phyloP scores from a whole-genome alignment of 2,113 vertebrate genomes.

The Chlorocebus sabaeus region DNA sequence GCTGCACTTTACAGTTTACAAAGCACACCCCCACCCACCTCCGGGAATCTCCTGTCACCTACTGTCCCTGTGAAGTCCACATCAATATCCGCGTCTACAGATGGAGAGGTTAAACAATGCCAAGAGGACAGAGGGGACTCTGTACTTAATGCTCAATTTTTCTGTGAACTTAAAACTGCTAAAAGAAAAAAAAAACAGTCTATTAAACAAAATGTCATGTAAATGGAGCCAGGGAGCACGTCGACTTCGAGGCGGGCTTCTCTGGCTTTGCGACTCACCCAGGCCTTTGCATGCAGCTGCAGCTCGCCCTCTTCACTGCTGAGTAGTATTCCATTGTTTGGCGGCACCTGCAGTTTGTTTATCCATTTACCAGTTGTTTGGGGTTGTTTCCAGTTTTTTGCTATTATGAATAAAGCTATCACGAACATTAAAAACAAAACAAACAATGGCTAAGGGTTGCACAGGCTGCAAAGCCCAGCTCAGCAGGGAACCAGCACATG shows the following conservation, averaged over 20 bases:
- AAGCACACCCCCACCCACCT: too few species aligned
- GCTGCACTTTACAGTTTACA: rapidly evolving
- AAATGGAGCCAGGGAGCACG: rapidly evolving
- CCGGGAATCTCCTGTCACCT: rapidly evolving
- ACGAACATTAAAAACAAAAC: background rate
- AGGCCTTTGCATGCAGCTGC: rapidly evolving
- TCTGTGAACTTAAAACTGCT: background rate
- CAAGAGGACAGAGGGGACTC: rapidly evolving
- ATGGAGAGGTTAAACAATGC: rapidly evolving
- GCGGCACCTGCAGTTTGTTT: background rate
- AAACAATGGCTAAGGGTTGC: rapidly evolving
- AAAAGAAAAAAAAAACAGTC: too few species aligned
- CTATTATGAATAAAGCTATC: background rate
- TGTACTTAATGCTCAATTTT: rapidly evolving
- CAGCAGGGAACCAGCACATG: background rate
- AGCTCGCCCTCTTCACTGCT: background rate
- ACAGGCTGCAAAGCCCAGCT: background rate
- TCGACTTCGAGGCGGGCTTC: rapidly evolving
- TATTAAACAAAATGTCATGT: rapidly evolving
- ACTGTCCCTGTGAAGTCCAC: rapidly evolving
- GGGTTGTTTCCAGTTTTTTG: background rate
- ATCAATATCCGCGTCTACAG: rapidly evolving
- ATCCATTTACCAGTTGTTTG: background rate
- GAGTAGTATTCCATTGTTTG: rapidly evolving
- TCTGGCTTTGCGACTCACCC: too few species aligned